phyloP scores from a whole-genome alignment of 1,140 invertebrate species.

The Zaprionus tsacasi region DNA sequence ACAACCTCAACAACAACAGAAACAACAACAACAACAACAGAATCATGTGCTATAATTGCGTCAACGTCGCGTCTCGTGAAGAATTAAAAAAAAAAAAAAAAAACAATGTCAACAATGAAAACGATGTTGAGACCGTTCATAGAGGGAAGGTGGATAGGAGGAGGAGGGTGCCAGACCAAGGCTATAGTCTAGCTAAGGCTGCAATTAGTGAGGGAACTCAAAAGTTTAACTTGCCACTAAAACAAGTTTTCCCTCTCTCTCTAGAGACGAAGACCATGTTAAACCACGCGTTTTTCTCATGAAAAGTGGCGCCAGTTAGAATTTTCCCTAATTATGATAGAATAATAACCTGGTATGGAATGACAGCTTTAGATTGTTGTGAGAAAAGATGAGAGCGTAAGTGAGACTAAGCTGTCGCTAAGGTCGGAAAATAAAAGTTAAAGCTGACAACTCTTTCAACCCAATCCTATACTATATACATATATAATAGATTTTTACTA shows the following conservation, averaged over 20 bases:
- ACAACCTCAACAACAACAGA: conserved; percentile 3
- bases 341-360: background rate
- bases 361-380: background rate
- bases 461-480: background rate
- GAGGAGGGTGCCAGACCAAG: background rate
- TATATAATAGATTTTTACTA: background rate
- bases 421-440: background rate
- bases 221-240: conserved; percentile 22
- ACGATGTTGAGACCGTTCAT: conserved; percentile 55
- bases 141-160: background rate
- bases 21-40: conserved; percentile 13
- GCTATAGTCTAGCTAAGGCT: conserved; percentile 12
- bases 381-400: conserved; percentile 43
- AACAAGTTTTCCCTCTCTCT: conserved; percentile 6
- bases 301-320: conserved; percentile 58
- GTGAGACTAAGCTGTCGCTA: background rate
- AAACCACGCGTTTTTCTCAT: conserved; percentile 41
- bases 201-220: conserved; percentile 56
- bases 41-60: conserved; percentile 71
- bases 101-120: conserved; percentile 76
- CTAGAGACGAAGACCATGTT: background rate
- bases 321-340: conserved; percentile 35
- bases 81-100: too few species aligned
- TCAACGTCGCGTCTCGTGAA: conserved; percentile 60
- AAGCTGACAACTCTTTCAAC: background rate